Base-by-base conservation (phyloP, 2,113 vertebrate species). In the Emydocephalus ijimae region DNA sequence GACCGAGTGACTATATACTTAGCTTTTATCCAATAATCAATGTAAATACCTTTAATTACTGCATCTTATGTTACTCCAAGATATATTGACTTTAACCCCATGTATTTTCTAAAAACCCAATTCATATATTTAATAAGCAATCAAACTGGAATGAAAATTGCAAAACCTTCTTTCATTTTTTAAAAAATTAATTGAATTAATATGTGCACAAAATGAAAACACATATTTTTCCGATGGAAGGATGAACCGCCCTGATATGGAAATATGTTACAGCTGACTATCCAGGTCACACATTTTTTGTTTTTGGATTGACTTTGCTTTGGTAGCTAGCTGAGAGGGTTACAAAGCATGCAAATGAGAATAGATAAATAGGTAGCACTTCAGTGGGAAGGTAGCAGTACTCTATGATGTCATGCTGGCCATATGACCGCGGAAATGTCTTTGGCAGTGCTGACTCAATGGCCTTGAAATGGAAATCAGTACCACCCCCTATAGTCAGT, bases 1-100 rank as follows among this genome's bases (percentile, higher is more conserved):
- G n/a, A 15, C 0, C 88, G n/a, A 94, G 92, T 90, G 88, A 61
- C 93, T 45, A 90, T 64, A 57, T 85, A 54, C 95, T 96, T 93
- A 92, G 95, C 93, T 95, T 96, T 90, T 92, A 43, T 91, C 85
- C 94, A 93, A 94, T 94, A 96, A 87, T 69, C 85, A 89, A 59
- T 87, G 85, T 93, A 94, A 93, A 94, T 39, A 92, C 9, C 50
- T 52, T 91, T 92, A 94, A 94, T 64, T 92, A 57, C 45, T 91
- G 81, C 39, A 89, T 81, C 48, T 91, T 92, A 90, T 55, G 88
- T 81, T 92, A 23, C 54, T 61, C 45, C 3, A 91, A 96, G 55
- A 95, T 93, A 64, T 92, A 87, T 89, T 10, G 59, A 64, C 74
- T 94, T 93, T 91, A 85, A 92, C 92, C 85, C 56, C 23, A 91